phyloP scores from a whole-genome alignment of 2,888 invertebrate species.

The Hydrotaea diabolus region DNA sequence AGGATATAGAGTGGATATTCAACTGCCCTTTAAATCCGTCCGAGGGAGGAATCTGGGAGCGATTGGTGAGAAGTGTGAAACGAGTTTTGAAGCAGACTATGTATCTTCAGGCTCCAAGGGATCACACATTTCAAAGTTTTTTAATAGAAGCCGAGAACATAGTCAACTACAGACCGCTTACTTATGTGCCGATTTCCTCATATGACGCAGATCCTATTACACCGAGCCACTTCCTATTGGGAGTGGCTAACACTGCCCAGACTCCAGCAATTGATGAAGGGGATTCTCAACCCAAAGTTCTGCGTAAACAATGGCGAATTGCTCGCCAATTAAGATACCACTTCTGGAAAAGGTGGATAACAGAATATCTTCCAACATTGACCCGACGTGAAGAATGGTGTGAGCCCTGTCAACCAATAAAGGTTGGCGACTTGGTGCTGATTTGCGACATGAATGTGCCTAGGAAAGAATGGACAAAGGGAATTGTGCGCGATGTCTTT shows the following conservation, averaged over 20 bases:
- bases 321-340: conserved; percentile 44
- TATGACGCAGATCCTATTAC: conserved; percentile 62
- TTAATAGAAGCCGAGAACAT: conserved; percentile 38
- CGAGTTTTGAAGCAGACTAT: conserved; percentile 33
- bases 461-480: no score
- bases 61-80: conserved; percentile 47
- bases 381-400: no score
- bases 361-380: conserved; percentile 60
- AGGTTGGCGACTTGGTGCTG: no score
- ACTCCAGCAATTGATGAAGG: no score
- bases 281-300: no score
- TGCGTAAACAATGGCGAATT: no score
- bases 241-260: conserved; percentile 8
- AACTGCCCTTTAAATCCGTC: conserved; percentile 59
- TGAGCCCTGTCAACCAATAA: no score
- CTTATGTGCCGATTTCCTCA: not conserved
- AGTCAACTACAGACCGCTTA: conserved; percentile 26
- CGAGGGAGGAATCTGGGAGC: conserved; percentile 59
- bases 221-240: conserved; percentile 60
- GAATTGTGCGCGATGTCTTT: no score
- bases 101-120: conserved; percentile 36
- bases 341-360: conserved; percentile 62
- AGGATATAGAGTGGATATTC: conserved; percentile 64
- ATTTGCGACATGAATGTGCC: no score
- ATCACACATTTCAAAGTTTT: not conserved